Base-by-base conservation (phyloP, 2,797 vertebrate species). In the Apodemus agrarius region DNA sequence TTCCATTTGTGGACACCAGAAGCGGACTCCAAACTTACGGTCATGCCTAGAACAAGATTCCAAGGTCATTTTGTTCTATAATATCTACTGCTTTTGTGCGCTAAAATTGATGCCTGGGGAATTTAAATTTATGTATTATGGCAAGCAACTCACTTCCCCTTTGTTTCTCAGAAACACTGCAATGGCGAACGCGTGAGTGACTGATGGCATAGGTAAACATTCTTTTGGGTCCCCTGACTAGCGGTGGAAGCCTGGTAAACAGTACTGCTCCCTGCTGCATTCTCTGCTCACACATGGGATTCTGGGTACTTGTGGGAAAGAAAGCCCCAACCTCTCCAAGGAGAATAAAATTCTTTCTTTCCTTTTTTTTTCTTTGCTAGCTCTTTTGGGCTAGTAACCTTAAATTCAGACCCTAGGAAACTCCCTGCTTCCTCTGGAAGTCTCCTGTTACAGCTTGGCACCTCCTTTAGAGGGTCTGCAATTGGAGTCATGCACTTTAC, bases 91-190 rank as follows among this genome's bases (percentile, higher is more conserved):
- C 52, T 31, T 57, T 93, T 49, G 3, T 54, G 76, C 40, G 61
- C 93, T 89, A 87, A 94, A 95, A 90, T 1, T 52, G 78, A 79
- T 63, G 43, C 43, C 82, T 34, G 19, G 11, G 11, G 26, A 69
- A 81, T 74, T 74, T 43, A 92, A 43, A 79, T 79, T 61, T 22
- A 75, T 81, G 82, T n/a, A n/a, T 78, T 78, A 31, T 4, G 63
- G 24, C 49, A 59, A 22, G 46, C n/a, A 93, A 21, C 19, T 90
- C 54, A 63, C 84, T 93, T 90, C n/a, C 80, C n/a, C 95, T 82
- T 54, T 57, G 52, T 74, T 81, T 91, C 88, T 81, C 37, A 34
- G 83, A 94, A 52, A 91, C 43, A 65, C n/a, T 88, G 86, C 72
- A 65, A 59, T 19, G 49, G 54, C 54, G 93, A 13, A 80, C 37